A percentile compares a stretch with the other conserved stretches of the same genome.
phyloP scores from a whole-genome alignment of 2,888 invertebrate genomes.

The Bombylius major region DNA sequence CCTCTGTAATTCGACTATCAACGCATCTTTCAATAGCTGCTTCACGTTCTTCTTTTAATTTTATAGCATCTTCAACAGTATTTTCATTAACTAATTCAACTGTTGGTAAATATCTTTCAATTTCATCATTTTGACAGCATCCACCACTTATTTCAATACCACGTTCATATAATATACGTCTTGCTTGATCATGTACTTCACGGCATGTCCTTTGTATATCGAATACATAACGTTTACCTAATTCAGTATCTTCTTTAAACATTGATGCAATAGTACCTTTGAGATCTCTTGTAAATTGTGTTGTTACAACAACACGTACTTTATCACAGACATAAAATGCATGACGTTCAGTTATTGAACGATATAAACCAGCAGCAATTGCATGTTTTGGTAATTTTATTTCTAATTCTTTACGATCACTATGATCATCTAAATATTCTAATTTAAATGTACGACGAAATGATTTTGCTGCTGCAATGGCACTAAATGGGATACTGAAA shows the following conservation, averaged over 20 bases:
- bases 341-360: slow-evolving; percentile 82
- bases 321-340: slow-evolving; percentile 90
- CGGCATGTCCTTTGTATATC: slow-evolving; percentile 79
- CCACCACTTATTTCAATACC: slow-evolving; percentile 27
- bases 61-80: slow-evolving; percentile 28
- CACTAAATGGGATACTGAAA: slow-evolving; percentile 66
- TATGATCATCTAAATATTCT: slow-evolving; percentile 57
- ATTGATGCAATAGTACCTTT: slow-evolving; percentile 84
- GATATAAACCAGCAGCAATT: slow-evolving; percentile 68
- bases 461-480: slow-evolving; percentile 67
- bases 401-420: slow-evolving; percentile 52
- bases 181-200: slow-evolving; percentile 79
- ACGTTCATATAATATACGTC: slow-evolving; percentile 55
- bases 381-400: slow-evolving; percentile 71
- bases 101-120: slow-evolving; percentile 16
- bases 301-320: slow-evolving; percentile 73
- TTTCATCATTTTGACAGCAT: slow-evolving; percentile 17
- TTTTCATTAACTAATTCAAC: slow-evolving; percentile 21
- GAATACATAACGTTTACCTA: slow-evolving; percentile 82
- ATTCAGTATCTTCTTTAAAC: slow-evolving; percentile 76
- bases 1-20: slow-evolving; percentile 42
- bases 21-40: slow-evolving; percentile 34
- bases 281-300: slow-evolving; percentile 78
- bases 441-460: slow-evolving; percentile 61
- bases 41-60: slow-evolving; percentile 32